Conservation (phyloP, 2,113 vertebrate genomes). For the Pogona vitticeps region DNA sequence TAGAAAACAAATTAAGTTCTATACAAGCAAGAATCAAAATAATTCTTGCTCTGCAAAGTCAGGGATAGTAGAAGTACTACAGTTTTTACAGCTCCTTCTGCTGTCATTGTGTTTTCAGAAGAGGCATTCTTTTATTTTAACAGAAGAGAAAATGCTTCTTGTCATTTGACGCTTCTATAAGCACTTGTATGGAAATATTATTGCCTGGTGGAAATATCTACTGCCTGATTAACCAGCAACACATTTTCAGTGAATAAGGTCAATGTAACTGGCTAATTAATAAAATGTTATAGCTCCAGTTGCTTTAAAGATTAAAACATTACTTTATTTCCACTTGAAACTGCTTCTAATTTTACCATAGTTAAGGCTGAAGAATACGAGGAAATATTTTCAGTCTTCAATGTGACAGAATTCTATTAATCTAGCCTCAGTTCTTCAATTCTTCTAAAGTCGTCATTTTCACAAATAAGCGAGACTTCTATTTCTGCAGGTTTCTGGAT, state of each 20-base stretch:
- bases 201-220: neutral
- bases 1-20: too few species aligned
- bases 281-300: neutral
- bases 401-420: neutral
- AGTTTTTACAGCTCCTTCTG: neutral
- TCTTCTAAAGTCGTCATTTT: neutral
- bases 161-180: neutral
- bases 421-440: neutral
- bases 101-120: neutral
- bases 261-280: neutral
- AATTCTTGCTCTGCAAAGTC: neutral
- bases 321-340: neutral
- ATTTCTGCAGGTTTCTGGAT: neutral
- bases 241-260: neutral
- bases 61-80: neutral
- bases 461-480: neutral
- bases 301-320: neutral
- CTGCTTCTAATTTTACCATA: neutral
- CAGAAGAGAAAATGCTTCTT: neutral
- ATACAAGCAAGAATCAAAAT: neutral
- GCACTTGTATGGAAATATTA: neutral
- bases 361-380: neutral
- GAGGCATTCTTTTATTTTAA: neutral
- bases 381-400: neutral
- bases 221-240: neutral